A percentile compares a stretch with the other conserved stretches of the same genome.
Conservation (phyloP, 2,113 vertebrate species). For the Ceyx melanurus region DNA sequence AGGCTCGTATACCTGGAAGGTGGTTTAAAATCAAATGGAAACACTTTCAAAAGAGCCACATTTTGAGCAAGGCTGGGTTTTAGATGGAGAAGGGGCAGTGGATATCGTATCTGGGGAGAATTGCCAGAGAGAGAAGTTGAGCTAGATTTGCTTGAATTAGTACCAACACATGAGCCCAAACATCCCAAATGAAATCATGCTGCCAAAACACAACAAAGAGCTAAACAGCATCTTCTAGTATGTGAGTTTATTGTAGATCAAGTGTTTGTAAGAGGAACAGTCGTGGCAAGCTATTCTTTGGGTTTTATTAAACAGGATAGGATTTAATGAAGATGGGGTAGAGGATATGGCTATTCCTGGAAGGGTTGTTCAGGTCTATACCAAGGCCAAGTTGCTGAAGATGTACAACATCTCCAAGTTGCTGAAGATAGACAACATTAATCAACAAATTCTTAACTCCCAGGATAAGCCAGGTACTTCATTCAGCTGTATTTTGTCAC, state of each 20-base stretch:
- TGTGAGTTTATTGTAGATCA: not conserved
- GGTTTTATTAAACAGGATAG: not conserved
- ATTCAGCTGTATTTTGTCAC: not conserved
- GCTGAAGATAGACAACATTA: not conserved
- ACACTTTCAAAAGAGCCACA: not conserved
- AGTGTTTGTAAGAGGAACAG: not conserved
- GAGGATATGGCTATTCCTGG: rapidly evolving
- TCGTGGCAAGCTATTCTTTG: rapidly evolving
- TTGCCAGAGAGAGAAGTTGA: not conserved
- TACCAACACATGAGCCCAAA: not conserved
- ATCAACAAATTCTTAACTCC: not conserved
- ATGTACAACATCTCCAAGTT: not conserved
- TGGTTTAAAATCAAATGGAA: not conserved
- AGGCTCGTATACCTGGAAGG: not conserved
- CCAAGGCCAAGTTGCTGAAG: not conserved
- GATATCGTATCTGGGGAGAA: not conserved
- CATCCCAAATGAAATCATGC: not conserved
- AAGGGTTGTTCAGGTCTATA: not conserved
- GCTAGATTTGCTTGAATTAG: not conserved
- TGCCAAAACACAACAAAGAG: not conserved
- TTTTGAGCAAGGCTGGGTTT: slow-evolving; percentile 1
- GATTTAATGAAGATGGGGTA: not conserved
- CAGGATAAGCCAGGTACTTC: not conserved
- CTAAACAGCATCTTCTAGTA: not conserved
- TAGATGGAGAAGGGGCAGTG: not conserved